phyloP scores from a whole-genome alignment of 2,113 vertebrate species.

The Pycnonotus jocosus region DNA sequence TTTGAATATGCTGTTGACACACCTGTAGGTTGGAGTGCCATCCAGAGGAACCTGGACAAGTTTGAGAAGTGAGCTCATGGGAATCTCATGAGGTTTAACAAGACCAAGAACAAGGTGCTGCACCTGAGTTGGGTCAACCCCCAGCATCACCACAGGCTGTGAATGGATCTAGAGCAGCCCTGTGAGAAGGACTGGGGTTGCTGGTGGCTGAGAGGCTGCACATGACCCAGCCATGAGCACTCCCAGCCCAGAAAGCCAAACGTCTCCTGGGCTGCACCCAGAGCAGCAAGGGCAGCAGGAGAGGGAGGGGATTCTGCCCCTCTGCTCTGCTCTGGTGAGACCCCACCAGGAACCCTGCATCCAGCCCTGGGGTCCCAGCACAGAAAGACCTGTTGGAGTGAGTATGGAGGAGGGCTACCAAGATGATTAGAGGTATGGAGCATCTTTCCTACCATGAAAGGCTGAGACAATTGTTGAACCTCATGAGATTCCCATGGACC shows the following conservation, averaged over 20 bases:
- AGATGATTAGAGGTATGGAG: neutral
- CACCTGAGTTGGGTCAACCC: too few species aligned
- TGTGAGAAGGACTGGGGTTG: fast-evolving
- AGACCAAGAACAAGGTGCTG: neutral
- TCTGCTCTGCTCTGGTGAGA: neutral
- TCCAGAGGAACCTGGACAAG: neutral
- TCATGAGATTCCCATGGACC: neutral
- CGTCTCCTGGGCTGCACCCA: neutral
- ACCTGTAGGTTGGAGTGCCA: neutral
- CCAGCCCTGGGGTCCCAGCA: neutral
- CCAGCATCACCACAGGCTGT: neutral
- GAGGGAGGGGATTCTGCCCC: neutral
- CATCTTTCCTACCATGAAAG: neutral
- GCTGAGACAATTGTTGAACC: neutral
- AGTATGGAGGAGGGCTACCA: neutral
- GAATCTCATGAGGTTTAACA: neutral
- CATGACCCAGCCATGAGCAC: neutral
- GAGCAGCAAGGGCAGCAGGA: neutral
- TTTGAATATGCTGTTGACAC: neutral
- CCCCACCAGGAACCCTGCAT: neutral
- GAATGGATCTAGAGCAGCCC: neutral
- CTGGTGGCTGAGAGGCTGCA: neutral
- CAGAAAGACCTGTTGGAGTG: neutral
- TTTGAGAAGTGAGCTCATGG: neutral
- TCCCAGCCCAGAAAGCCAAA: neutral